Conservation (phyloP, 2,888 invertebrate species). For the Cantharis nigra region DNA sequence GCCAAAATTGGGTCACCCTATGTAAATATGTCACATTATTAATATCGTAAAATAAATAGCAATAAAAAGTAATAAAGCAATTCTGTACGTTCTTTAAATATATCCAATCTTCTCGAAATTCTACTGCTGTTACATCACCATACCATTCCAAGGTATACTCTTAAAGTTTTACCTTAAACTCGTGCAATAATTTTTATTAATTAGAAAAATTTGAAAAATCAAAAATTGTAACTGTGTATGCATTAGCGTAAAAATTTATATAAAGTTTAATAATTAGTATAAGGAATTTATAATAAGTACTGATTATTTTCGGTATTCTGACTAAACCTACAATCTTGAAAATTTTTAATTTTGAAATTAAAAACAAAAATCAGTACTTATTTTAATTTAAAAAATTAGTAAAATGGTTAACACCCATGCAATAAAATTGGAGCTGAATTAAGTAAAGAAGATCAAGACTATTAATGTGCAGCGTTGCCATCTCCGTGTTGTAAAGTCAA, state of each 20-base stretch:
- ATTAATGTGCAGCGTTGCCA: conserved; percentile 33
- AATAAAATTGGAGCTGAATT: conserved; percentile 25
- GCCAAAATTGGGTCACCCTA: no score
- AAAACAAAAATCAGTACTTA: not conserved
- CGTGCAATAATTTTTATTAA: not conserved
- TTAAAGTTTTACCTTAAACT: not conserved
- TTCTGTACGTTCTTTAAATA: no score
- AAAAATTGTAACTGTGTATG: not conserved
- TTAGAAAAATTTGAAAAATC: not conserved
- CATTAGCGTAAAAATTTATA: not conserved
- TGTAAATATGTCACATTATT: no score
- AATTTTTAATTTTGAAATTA: no score
- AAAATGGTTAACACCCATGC: conserved; percentile 25
- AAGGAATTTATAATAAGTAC: not conserved
- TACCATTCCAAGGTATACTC: no score
- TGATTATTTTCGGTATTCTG: not conserved
- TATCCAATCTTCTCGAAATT: no score
- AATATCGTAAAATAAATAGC: no score
- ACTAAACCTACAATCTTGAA: no score
- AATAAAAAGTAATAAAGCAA: no score
- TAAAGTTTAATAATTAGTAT: not conserved
- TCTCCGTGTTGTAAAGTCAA: conserved; percentile 17
- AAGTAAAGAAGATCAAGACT: conserved; percentile 43
- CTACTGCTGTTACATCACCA: no score
- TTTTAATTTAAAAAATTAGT: conserved; percentile 3